Evolutionary conservation across 2,888 invertebrate species (phyloP), one percentile per base, ranked within the genome.

Genomic region (Fissipunctia ypsillon): DNA sequence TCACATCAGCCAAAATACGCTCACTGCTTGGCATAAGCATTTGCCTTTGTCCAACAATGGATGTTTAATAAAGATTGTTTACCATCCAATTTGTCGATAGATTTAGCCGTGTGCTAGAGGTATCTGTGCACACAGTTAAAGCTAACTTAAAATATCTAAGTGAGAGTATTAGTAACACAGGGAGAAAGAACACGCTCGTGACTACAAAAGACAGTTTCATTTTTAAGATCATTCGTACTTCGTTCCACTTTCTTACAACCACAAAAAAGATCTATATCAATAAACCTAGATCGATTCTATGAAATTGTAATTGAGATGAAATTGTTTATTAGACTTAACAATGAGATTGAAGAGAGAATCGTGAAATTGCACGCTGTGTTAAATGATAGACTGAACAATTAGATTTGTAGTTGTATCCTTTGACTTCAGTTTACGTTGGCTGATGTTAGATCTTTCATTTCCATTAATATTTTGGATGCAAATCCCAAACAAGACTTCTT

Each of bases 171-270:
- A 72, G 63, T 59, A 76, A 84, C 75, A 84, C n/a, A n/a, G n/a
- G n/a, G n/a, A n/a, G n/a, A n/a, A 84, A 76, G 66, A 76, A 45
- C 4, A 56, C 28, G 35, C 28, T 81, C 81, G 77, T 86, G 86
- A 84, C 79, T 73, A 61, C 31, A 77, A 60, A 67, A 65, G 75
- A 74, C 69, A 59, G 69, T 75, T 76, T 73, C 57, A 73, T 81
- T 86, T 85, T 81, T 68, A 65, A 81, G 48, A 84, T 38, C 60
- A 71, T 76, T 78, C 71, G 70, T 75, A 79, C 69, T 77, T 78
- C 28, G 84, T 70, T 73, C 85, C 72, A 86, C 86, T 86, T 85
- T 86, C 76, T 7, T 67, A 60, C 60, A 60, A 82, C 72, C 70
- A 80, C 78, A 82, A 80, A 71, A n/a, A 73, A 84, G 64, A 85